Conservation (phyloP, 37 sponge, comb jelly and placozoan genomes). For the Oopsacas minuta region DNA sequence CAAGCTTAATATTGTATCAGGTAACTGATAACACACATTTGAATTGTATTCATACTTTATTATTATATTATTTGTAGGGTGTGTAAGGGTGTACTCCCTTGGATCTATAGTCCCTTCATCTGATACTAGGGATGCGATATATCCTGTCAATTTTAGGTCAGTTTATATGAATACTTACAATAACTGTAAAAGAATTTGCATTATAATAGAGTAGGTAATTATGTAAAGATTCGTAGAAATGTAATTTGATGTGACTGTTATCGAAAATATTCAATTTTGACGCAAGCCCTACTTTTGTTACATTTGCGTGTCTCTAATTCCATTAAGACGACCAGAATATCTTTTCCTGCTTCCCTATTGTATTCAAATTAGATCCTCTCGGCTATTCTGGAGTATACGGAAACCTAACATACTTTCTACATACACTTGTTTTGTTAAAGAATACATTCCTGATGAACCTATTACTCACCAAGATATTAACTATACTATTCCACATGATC, state of each 20-base stretch:
- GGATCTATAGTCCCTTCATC: neutral
- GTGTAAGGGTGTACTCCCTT: neutral
- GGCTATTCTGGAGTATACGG: neutral
- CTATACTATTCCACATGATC: neutral
- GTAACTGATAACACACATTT: neutral
- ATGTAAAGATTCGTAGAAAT: too few relatives aligned
- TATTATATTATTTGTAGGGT: neutral
- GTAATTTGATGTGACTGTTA: too few relatives aligned
- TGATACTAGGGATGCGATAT: neutral
- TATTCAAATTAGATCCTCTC: neutral
- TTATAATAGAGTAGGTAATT: too few relatives aligned
- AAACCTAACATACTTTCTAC: neutral
- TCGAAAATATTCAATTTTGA: too few relatives aligned
- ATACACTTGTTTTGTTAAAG: slow-evolving; percentile 1
- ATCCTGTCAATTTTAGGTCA: neutral
- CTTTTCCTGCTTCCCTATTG: neutral
- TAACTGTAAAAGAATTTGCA: too few relatives aligned
- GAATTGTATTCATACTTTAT: too few relatives aligned
- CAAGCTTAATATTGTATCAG: slow-evolving; percentile 6
- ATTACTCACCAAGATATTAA: neutral
- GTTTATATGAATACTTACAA: too few relatives aligned
- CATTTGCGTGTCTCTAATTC: neutral
- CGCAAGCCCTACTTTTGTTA: too few relatives aligned
- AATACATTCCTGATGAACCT: neutral
- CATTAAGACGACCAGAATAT: neutral